A percentile compares a stretch with the other conserved stretches of the same genome.
Conservation (phyloP, 2,888 invertebrate species). For the Lepetodrilus schrolli region DNA sequence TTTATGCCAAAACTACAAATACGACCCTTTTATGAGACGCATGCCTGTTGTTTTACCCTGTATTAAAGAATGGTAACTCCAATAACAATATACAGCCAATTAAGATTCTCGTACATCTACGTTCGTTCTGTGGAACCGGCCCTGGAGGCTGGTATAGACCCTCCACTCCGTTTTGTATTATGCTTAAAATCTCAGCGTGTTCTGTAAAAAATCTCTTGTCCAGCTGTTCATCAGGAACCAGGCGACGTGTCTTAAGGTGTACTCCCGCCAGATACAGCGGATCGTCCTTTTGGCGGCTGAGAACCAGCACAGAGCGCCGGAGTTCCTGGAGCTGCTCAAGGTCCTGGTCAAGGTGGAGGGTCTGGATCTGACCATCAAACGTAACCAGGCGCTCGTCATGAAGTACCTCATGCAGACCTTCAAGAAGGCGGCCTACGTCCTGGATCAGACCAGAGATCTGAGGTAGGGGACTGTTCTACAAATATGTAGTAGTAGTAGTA, state of each 20-base stretch:
- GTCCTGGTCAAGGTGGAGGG: conserved; percentile 72
- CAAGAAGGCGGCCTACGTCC: conserved; percentile 70
- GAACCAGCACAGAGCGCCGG: conserved; percentile 69
- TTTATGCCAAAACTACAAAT: too few relatives aligned
- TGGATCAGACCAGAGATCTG: conserved; percentile 68
- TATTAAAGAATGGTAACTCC: too few relatives aligned
- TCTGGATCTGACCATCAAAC: conserved; percentile 72
- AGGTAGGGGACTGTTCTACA: conserved; percentile 46
- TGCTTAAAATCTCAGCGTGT: too few relatives aligned
- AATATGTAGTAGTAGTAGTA: too few relatives aligned
- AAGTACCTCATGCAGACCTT: conserved; percentile 75
- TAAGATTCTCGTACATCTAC: too few relatives aligned
- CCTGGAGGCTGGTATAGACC: too few relatives aligned
- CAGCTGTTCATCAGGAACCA: conserved; percentile 74
- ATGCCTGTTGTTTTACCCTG: too few relatives aligned
- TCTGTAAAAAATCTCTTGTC: too few relatives aligned
- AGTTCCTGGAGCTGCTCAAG: conserved; percentile 70
- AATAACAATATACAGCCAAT: too few relatives aligned
- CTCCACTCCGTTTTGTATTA: too few relatives aligned
- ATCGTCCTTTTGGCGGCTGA: conserved; percentile 70
- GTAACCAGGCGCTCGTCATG: conserved; percentile 74
- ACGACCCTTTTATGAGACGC: too few relatives aligned
- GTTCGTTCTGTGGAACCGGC: too few relatives aligned
- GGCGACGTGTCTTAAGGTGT: conserved; percentile 71
- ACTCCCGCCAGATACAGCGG: conserved; percentile 70